Base-by-base conservation (phyloP, 2,113 vertebrate species). In the Columba janthina region DNA sequence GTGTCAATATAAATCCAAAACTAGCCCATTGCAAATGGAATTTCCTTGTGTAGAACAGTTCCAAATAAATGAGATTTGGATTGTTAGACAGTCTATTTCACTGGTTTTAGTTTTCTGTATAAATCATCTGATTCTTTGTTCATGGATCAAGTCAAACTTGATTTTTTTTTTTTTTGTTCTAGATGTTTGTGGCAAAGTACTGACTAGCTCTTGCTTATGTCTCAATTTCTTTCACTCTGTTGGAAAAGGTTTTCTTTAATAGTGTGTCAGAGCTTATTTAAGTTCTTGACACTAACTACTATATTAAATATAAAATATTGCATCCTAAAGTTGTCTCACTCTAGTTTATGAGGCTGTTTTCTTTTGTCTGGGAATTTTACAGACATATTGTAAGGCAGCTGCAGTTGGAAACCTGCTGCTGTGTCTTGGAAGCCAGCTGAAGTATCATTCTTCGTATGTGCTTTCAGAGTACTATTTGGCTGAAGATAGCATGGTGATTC, bases 231-330 rank as follows among this genome's bases (percentile, higher is more conserved):
- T 44, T 80, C 24, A 38, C 56, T 74, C 32, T 0, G 0, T 85
- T 89, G 74, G 50, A 91, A 89, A 12, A 62, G n/a, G 12, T 93
- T 96, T 89, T 70, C 85, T 85, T 88, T 80, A 75, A 94, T 85
- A 73, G 38, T 11, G 6, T 76, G 64, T 94, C 91, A 94, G 83
- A 76, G n/a, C 36, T 77, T 69, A 85, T 92, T 92, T 72, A 95
- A 71, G 44, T 84, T 86, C 44, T 80, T 95, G 95, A 94, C 88
- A 46, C 80, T 93, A 92, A 90, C 79, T 83, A 24, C 71, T 81
- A 7, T 67, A 88, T 93, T 88, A 95, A 96, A 65, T 82, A 85
- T 93, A 91, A 96, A 94, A 95, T 93, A 94, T 53, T 94, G 56
- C 85, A 92, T 93, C 60, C 73, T 94, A 40, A 92, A 88, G 17